Conservation (phyloP, 2,888 invertebrate species). For the Agrochola lota region DNA sequence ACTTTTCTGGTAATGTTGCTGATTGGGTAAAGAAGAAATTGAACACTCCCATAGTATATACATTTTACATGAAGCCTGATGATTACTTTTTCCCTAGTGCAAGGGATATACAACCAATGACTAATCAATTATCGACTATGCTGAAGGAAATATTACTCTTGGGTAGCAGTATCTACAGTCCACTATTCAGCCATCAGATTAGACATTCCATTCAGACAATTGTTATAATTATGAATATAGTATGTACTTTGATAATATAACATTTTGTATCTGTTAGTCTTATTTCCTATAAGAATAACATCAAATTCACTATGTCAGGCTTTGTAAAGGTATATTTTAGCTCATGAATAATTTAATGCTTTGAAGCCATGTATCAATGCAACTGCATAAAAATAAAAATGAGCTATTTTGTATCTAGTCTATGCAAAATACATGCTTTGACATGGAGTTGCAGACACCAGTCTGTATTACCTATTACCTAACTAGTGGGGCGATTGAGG, state of each 20-base stretch:
- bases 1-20: constrained; percentile 81
- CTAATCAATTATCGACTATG: constrained; percentile 75
- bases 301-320: background rate
- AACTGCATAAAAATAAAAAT: background rate
- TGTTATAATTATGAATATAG: constrained; percentile 39
- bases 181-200: constrained; percentile 76
- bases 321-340: background rate
- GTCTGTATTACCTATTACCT: background rate
- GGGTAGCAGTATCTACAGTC: constrained; percentile 81
- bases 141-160: constrained; percentile 77
- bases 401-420: background rate
- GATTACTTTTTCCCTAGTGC: constrained; percentile 72
- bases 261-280: background rate
- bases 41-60: constrained; percentile 84
- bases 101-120: constrained; percentile 72
- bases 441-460: background rate
- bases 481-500: too few species aligned
- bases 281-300: background rate
- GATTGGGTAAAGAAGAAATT: constrained; percentile 85
- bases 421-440: background rate
- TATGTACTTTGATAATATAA: constrained; percentile 21
- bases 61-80: constrained; percentile 76
- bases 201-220: constrained; percentile 22
- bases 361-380: background rate
- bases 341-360: background rate